Percentiles rank a stretch among this genome's conserved stretches.
phyloP scores from a whole-genome alignment of 1,140 invertebrate species.

The Drosophila littoralis region DNA sequence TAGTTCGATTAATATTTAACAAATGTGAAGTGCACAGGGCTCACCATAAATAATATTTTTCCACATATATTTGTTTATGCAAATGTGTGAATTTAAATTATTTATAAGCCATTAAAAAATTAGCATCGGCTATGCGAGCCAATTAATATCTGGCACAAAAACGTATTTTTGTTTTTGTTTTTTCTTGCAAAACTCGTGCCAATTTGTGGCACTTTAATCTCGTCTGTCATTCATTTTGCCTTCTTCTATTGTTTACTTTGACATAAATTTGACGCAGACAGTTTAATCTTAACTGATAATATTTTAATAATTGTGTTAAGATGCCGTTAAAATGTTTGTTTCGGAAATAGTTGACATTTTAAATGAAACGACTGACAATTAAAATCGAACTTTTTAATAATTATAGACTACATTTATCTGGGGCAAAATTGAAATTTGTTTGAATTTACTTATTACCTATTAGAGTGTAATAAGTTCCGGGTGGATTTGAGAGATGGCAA shows the following conservation, averaged over 20 bases:
- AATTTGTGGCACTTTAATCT: slow-evolving; percentile 69
- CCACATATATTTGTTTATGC: slow-evolving; percentile 42
- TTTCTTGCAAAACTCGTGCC: slow-evolving; percentile 36
- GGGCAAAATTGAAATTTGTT: no score
- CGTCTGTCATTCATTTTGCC: slow-evolving; percentile 54
- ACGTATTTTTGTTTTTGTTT: slow-evolving; percentile 3
- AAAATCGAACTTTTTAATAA: neutral
- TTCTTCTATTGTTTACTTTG: slow-evolving; percentile 71
- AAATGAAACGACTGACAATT: neutral
- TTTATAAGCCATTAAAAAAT: slow-evolving; percentile 78
- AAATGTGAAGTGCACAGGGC: slow-evolving; percentile 54
- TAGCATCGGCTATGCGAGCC: slow-evolving; percentile 59
- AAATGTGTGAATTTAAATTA: slow-evolving; percentile 57
- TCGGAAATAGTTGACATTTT: slow-evolving; percentile 2
- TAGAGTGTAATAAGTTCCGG: no score
- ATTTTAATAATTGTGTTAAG: slow-evolving; percentile 28
- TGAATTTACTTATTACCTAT: no score
- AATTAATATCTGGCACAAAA: slow-evolving; percentile 56
- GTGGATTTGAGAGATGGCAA: no score
- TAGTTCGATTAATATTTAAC: slow-evolving; percentile 30
- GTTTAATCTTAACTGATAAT: slow-evolving; percentile 65
- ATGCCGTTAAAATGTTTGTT: slow-evolving; percentile 37
- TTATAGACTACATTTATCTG: neutral
- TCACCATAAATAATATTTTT: slow-evolving; percentile 69
- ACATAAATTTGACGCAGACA: slow-evolving; percentile 71